These are phyloP conservation scores for Eristalinus sepulchralis DNA, from an alignment of 2,888 invertebrate species.

Conservation along the genomic window DNA sequence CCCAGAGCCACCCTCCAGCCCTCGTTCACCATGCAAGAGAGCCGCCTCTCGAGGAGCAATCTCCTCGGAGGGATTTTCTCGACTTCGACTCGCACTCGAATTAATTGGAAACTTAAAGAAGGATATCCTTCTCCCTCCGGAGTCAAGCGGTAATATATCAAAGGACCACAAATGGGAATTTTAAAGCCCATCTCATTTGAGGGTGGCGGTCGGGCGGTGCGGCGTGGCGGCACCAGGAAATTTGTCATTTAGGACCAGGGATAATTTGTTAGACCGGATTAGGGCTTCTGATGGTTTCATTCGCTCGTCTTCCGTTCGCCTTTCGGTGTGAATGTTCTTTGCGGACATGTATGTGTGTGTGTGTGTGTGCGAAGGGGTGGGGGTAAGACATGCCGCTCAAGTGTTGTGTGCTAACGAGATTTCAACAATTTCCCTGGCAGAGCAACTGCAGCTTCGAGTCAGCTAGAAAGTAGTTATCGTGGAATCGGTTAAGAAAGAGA, in stretches of 20 bases:
- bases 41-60: constrained; percentile 38
- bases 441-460: constrained; percentile 2
- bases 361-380: background rate
- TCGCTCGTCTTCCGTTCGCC: constrained; percentile 22
- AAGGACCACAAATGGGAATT: constrained; percentile 70
- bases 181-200: constrained; percentile 68
- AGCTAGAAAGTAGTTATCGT: constrained; percentile 9
- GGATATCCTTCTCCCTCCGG: constrained; percentile 55
- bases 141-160: constrained; percentile 71
- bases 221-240: constrained; percentile 35
- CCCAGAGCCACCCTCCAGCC: background rate
- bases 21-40: constrained; percentile 26
- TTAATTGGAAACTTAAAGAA: constrained; percentile 72
- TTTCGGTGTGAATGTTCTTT: no score
- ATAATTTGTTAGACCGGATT: constrained; percentile 70
- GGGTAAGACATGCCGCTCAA: constrained; percentile 20
- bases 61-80: constrained; percentile 58
- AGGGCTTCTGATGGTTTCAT: constrained; percentile 59
- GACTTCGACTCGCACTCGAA: constrained; percentile 68
- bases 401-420: constrained; percentile 67
- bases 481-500: constrained; percentile 31
- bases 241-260: constrained; percentile 64
- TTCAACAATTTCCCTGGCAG: constrained; percentile 23
- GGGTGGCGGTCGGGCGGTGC: constrained; percentile 5
- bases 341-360: constrained; percentile 12